phyloP scores from a whole-genome alignment of 2,113 vertebrate species.

The Tor tambroides region DNA sequence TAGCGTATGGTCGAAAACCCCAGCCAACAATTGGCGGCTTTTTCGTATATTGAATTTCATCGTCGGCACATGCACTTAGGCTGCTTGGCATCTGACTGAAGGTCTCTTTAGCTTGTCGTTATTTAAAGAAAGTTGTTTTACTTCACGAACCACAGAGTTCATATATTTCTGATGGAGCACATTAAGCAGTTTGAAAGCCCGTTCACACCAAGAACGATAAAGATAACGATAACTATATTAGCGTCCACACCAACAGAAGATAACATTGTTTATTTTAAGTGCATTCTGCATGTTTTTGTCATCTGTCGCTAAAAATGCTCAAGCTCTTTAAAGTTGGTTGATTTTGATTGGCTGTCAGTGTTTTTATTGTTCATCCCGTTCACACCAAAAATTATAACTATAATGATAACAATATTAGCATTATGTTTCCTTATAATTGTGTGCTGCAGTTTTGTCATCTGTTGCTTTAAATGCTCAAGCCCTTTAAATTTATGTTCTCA shows the following conservation, averaged over 20 bases:
- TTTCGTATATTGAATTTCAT: slow-evolving; percentile 32
- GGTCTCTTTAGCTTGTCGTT: neutral
- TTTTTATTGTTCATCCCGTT: too few relatives aligned
- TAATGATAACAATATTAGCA: neutral
- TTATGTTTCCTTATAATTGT: neutral
- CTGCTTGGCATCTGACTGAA: neutral
- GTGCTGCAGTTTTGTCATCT: neutral
- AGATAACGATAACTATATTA: neutral
- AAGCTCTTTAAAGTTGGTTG: too few relatives aligned
- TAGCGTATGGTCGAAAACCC: slow-evolving; percentile 36
- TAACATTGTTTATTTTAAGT: neutral
- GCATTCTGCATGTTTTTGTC: too few relatives aligned
- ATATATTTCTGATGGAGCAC: too few relatives aligned
- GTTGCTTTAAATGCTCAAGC: neutral
- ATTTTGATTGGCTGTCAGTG: too few relatives aligned
- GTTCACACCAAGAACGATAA: too few relatives aligned
- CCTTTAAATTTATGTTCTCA: neutral
- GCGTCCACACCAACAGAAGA: too few relatives aligned
- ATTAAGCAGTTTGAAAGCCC: neutral
- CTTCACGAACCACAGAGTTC: neutral
- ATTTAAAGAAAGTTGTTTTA: neutral
- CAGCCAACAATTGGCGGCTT: slow-evolving; percentile 37
- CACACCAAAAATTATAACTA: too few relatives aligned
- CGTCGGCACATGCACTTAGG: slow-evolving; percentile 18
- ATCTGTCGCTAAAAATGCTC: too few relatives aligned